These are phyloP conservation scores for Drosophila lowei DNA, from an alignment of 1,140 invertebrate genomes.

Conservation along the genomic window DNA sequence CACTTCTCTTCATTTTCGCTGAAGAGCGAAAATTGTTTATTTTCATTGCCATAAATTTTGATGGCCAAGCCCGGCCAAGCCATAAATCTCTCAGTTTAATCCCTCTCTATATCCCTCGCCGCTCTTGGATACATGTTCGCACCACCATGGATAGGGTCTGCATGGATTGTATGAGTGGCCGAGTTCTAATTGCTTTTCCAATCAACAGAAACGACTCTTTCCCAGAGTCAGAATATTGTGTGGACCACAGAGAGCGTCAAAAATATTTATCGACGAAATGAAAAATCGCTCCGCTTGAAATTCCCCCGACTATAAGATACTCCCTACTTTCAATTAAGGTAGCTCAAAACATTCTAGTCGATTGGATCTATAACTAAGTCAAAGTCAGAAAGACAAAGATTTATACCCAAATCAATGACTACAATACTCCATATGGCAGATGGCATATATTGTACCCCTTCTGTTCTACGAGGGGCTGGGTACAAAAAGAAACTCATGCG, in stretches of 20 bases:
- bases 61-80: conserved; percentile 48
- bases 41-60: conserved; percentile 69
- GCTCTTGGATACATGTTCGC: neutral
- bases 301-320: too few species aligned
- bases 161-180: conserved; percentile 17
- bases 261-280: neutral
- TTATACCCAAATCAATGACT: too few species aligned
- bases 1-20: conserved; percentile 56
- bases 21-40: conserved; percentile 67
- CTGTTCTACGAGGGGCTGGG: neutral
- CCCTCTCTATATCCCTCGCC: conserved; percentile 14
- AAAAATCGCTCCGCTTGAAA: neutral
- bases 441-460: too few species aligned
- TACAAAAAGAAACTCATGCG: conserved; percentile 57
- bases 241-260: too few species aligned
- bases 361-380: too few species aligned
- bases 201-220: conserved; percentile 22
- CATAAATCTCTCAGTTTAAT: conserved; percentile 58
- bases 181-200: conserved; percentile 45
- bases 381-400: too few species aligned
- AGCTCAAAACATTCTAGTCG: too few species aligned
- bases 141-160: neutral
- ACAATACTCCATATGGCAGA: too few species aligned
- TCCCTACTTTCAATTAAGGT: too few species aligned
- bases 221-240: neutral